Evolutionary conservation across 2,113 vertebrate species (phyloP), one percentile per base, ranked within the genome.

Genomic region (Corythornis vintsioides): DNA sequence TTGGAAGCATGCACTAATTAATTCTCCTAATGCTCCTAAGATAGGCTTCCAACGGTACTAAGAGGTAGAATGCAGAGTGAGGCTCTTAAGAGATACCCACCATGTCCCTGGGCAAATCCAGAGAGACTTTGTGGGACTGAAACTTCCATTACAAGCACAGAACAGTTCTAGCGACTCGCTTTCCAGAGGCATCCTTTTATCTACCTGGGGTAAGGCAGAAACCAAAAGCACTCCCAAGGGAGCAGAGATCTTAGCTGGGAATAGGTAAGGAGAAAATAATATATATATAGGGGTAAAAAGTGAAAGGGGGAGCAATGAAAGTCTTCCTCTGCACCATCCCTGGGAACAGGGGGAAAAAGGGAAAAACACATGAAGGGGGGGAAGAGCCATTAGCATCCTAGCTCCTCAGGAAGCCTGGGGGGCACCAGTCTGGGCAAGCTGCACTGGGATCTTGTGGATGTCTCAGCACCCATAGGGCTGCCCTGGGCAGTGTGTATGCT

Each of bases 21-120:
- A 79, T 87, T 82, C 86, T 96, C 84, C 73, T 84, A 95, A 93
- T 89, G 84, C 67, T 93, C 47, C 81, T 94, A 76, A 95, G 90
- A 89, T 73, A 50, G 15, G 47, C 56, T 95, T 93, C 83, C 85
- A 83, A 91, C 89, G 26, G 90, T 83, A 63, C 81, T 73, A 33
- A 90, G 82, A 89, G 73, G 90, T 88, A 93, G 90, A 92, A 90
- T 56, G 92, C 92, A 63, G 83, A 73, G 78, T 26, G 74, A 91
- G 59, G 74, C 74, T 96, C 82, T 94, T 82, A 69, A 79, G 71
- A 91, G 85, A 80, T 38, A 86, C 33, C 38, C 0, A 2, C 52
- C 1, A 1, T 63, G 86, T 75, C 90, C 81, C 66, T 85, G 55
- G 45, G 66, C 5, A 25, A 84, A 59, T 70, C 42, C 15, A 42